A percentile compares a stretch with the other conserved stretches of the same genome.
Conservation (phyloP, 2,888 invertebrate genomes). For the Ypsolopha sequella region DNA sequence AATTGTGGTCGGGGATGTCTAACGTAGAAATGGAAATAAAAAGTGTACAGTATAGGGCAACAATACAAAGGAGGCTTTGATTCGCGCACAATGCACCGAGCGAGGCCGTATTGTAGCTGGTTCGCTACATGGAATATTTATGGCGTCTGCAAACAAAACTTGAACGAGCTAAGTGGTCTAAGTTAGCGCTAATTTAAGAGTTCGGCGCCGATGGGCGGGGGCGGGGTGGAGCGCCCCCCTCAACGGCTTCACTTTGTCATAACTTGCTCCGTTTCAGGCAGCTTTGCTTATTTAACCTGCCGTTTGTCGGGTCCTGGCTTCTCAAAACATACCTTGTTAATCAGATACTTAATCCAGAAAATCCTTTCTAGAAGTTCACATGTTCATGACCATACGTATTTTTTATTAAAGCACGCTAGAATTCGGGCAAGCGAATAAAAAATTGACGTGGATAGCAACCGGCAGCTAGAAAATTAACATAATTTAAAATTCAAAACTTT, state of each 20-base stretch:
- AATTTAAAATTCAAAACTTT: constrained; percentile 53
- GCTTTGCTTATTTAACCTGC: constrained; percentile 29
- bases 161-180: constrained; percentile 63
- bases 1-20: no score
- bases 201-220: constrained; percentile 36
- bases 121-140: constrained; percentile 56
- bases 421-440: constrained; percentile 21
- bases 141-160: constrained; percentile 63
- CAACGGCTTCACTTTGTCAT: constrained; percentile 52
- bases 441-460: constrained; percentile 23
- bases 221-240: constrained; percentile 27
- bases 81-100: constrained; percentile 35
- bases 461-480: constrained; percentile 37
- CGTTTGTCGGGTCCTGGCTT: constrained; percentile 30
- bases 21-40: neutral
- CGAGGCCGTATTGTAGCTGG: constrained; percentile 37
- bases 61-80: constrained; percentile 35
- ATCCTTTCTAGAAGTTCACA: no score
- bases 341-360: constrained; percentile 7
- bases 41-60: constrained; percentile 16
- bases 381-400: no score
- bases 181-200: constrained; percentile 67
- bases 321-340: constrained; percentile 5
- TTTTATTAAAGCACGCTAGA: no score
- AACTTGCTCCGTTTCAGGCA: constrained; percentile 34